phyloP scores from a whole-genome alignment of 1,140 invertebrate genomes.

The Coenobita brevimanus region DNA sequence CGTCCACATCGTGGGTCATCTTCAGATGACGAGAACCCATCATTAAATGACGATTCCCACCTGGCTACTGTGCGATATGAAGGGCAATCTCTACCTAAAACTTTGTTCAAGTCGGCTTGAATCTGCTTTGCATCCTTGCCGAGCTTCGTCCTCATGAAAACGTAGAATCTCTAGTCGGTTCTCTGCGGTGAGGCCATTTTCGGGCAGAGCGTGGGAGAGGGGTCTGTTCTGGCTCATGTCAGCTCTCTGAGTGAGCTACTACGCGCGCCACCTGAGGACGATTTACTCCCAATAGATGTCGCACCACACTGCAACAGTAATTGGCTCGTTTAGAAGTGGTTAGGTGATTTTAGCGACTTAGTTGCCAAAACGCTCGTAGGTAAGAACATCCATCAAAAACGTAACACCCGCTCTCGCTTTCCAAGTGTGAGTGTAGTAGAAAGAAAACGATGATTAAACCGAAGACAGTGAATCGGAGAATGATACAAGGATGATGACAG shows the following conservation, averaged over 20 bases:
- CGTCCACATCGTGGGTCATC: too few species aligned
- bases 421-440: too few species aligned
- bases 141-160: too few species aligned
- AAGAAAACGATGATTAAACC: too few species aligned
- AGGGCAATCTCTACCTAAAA: background rate
- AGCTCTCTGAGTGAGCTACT: background rate
- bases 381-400: too few species aligned
- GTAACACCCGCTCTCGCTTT: too few species aligned
- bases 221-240: background rate
- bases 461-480: too few species aligned
- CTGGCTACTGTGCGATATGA: slow-evolving; percentile 20
- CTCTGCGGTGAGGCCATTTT: slow-evolving; percentile 7
- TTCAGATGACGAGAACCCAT: background rate
- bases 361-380: background rate
- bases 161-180: slow-evolving; percentile 18
- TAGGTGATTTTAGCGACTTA: background rate
- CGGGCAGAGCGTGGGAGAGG: slow-evolving; percentile 10
- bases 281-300: background rate
- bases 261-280: background rate
- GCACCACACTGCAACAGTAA: background rate
- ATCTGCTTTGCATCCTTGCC: too few species aligned
- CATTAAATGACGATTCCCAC: background rate
- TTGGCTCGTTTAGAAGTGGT: too few species aligned
- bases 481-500: too few species aligned
- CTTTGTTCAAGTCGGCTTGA: slow-evolving; percentile 8